Evolutionary conservation across 2,113 vertebrate species (phyloP), one percentile per base, ranked within the genome.

Genomic region (Rhinogobius similis): DNA sequence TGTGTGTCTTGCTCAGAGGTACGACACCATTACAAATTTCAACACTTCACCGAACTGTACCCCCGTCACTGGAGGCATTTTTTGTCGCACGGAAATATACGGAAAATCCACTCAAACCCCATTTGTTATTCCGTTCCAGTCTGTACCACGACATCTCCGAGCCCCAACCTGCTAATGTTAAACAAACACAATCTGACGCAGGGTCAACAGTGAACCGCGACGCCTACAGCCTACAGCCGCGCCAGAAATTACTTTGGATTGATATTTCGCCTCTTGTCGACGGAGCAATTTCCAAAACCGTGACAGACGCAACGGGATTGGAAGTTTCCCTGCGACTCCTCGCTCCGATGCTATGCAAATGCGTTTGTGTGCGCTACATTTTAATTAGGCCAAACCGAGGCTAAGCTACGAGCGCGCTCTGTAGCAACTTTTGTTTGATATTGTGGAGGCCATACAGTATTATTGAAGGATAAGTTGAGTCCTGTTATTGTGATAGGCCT

Each of bases 311-410:
- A 72, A 79, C 68, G 53, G 79, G 82, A 86, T 72, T 84, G 81
- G 73, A 78, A 84, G 85, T 86, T 77, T 72, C 38, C 84, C 87
- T 2, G 9, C 32, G 32, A 36, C 32, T 36, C 32, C 32, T 83
- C 50, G 76, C 80, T 79, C 70, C 66, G 41, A 70, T 61, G 80
- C 76, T 58, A 75, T 79, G 79, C 80, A 83, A 88, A 88, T 87
- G 83, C 73, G 26, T 29, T 27, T 32, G 46, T 59, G 70, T 86
- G 87, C 65, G 46, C 46, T 73, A 86, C 72, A 83, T 89, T 90
- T 92, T 89, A 89, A 90, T 91, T 90, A 85, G 72, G 73, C 26
- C 53, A 77, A 72, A 86, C 85, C 72, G 81, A 90, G 79, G 86
- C 77, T 83, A 55, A 91, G 71, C 77, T 77, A 65, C 59, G 67